Conservation (phyloP, 2,888 invertebrate species). For the Cryptocephalus primarius region DNA sequence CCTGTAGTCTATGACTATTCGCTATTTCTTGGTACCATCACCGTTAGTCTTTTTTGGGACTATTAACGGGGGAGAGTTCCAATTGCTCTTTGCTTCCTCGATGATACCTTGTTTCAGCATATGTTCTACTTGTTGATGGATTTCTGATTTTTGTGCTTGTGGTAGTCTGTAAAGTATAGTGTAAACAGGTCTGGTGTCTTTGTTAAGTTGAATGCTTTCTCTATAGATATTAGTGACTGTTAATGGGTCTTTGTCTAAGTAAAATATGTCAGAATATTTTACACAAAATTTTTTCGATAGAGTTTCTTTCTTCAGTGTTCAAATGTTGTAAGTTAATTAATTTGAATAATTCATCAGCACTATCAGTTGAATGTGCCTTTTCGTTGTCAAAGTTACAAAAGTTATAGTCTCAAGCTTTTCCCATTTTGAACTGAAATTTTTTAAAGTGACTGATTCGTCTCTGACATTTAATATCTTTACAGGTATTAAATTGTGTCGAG, state of each 20-base stretch:
- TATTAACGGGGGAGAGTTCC: neutral
- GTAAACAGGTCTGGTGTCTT: conserved; percentile 10
- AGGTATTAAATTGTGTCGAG: too few species aligned
- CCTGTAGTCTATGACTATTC: too few species aligned
- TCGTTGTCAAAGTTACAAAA: too few species aligned
- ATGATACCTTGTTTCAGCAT: neutral
- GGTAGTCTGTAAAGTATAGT: conserved; percentile 9
- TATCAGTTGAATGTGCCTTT: too few species aligned
- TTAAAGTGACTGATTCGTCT: too few species aligned
- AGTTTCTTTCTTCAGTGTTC: too few species aligned
- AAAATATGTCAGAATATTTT: conserved; percentile 13
- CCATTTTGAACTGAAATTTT: too few species aligned
- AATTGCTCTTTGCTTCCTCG: neutral
- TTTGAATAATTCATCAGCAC: too few species aligned
- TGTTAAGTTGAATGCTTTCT: conserved; percentile 13
- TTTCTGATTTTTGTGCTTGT: neutral
- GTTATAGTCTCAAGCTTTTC: too few species aligned
- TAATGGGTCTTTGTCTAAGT: conserved; percentile 12
- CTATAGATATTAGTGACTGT: conserved; percentile 15
- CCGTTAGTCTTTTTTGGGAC: neutral
- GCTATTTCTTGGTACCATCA: neutral
- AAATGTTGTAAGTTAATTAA: too few species aligned
- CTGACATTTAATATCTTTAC: too few species aligned
- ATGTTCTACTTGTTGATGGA: neutral
- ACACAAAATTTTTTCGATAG: too few species aligned